Percentiles rank a stretch among this genome's conserved stretches.
phyloP scores from a whole-genome alignment of 2,113 vertebrate species.

The Argyrosomus japonicus region DNA sequence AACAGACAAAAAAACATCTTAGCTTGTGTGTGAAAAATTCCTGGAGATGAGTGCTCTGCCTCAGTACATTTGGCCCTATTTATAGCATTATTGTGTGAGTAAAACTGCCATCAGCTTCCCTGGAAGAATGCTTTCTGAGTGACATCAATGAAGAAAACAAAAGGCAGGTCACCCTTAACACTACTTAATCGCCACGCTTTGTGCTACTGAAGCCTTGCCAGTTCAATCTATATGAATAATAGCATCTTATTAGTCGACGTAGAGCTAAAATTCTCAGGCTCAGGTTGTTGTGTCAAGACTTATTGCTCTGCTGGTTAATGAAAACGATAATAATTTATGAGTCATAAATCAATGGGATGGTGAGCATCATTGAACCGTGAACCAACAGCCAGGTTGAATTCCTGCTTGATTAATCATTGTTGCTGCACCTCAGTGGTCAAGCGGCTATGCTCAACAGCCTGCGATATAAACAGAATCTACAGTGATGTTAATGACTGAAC shows the following conservation, averaged over 20 bases:
- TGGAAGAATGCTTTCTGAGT: conserved; percentile 53
- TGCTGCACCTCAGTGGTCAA: conserved; percentile 55
- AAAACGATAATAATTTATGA: conserved; percentile 73
- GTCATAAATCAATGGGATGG: conserved; percentile 67
- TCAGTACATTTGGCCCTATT: conserved; percentile 60
- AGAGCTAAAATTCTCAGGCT: conserved; percentile 41
- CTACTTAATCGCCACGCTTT: conserved; percentile 14
- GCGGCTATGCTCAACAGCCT: conserved; percentile 20
- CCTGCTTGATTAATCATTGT: conserved; percentile 69
- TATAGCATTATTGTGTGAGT: conserved; percentile 51
- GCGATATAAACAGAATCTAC: conserved; percentile 53
- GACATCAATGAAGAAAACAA: conserved; percentile 50
- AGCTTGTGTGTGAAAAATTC: conserved; percentile 50
- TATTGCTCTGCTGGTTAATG: conserved; percentile 57
- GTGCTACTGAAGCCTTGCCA: conserved; percentile 53
- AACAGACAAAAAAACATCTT: conserved; percentile 8
- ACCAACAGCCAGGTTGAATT: conserved; percentile 62
- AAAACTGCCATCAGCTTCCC: conserved; percentile 53
- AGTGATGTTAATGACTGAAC: conserved; percentile 40
- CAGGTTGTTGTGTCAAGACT: conserved; percentile 55
- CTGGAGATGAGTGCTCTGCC: conserved; percentile 52
- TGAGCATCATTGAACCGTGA: conserved; percentile 64
- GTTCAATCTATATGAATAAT: conserved; percentile 55
- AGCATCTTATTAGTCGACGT: conserved; percentile 47
- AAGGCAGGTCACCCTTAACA: conserved; percentile 57